Evolutionary conservation across 1,140 invertebrate species (phyloP), one percentile per base, ranked within the genome.

Genomic region (Leptinotarsa texana): DNA sequence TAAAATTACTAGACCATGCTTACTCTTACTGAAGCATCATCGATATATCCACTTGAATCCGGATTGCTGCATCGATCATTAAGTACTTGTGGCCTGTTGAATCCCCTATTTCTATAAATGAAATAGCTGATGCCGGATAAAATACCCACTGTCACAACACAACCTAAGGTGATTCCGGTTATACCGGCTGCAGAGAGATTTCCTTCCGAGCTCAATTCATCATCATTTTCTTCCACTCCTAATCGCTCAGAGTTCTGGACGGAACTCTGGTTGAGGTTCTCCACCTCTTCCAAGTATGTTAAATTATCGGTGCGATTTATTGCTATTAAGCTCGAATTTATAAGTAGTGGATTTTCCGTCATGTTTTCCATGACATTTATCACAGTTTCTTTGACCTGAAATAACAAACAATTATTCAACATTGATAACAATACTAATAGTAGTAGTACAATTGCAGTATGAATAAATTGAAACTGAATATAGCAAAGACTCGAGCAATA

Each of bases 1-100:
- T n/a, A 69, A 69, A 69, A 69, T 71, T 79, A 78, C 74, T 73
- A 76, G 79, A 63, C 74, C 84, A 74, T 83, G 80, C 88, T 89
- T 89, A 95, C 94, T 86, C 94, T 90, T 85, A 95, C 93, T 80
- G 94, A 94, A 84, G 93, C 94, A 86, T 95, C 94, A 85, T 96
- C 94, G 69, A 96, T 92, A 81, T 96, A 96, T 78, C 93, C 94
- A 83, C 93, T 95, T 61, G 93, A 95, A 82, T 95, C 94, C 3
- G 93, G 93, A 84, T 95, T 94, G 76, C 93, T 95, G 83, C 92
- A 93, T 82, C 92, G 92, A 80, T 93, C 92, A 81, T 91, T 92
- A 51, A 94, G 87, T 63, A 92, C 93, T 86, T 94, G 94, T 22
- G 92, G 93, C 80, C 93, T 93, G 83, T 94, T 95, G 75, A 93